Conservation (phyloP, 2,113 vertebrate species). For the Mobula birostris region DNA sequence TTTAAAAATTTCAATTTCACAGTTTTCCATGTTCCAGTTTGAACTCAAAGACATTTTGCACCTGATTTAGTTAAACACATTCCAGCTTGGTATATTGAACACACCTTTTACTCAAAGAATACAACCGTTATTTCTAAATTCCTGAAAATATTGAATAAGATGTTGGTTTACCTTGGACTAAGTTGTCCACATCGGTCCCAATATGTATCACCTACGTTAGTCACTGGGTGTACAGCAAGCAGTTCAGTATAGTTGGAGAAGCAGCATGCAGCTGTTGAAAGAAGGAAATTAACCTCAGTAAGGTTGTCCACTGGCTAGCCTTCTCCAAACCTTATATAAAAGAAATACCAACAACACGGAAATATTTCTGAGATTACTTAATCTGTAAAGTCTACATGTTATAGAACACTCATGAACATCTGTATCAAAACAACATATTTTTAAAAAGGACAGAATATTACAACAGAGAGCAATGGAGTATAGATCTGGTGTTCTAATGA, state of each 20-base stretch:
- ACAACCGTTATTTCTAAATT: neutral
- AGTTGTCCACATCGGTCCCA: constrained; percentile 61
- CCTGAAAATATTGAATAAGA: neutral
- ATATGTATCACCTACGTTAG: constrained; percentile 52
- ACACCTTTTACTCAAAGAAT: neutral
- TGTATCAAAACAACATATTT: neutral
- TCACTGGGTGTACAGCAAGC: constrained; percentile 51
- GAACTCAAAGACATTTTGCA: neutral
- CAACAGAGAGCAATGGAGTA: neutral
- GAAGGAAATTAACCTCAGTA: neutral
- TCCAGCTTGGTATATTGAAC: neutral
- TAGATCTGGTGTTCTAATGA: neutral
- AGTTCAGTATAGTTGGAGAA: constrained; percentile 52
- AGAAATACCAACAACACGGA: neutral
- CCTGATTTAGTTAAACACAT: neutral
- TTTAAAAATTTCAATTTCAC: neutral
- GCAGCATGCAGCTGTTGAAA: constrained; percentile 57
- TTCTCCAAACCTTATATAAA: neutral
- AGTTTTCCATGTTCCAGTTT: neutral
- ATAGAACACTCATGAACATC: neutral
- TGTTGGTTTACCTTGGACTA: constrained; percentile 53
- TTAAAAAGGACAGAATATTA: neutral
- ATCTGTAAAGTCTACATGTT: neutral
- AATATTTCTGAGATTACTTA: neutral
- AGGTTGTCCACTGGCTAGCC: too few relatives aligned